A percentile compares a stretch with the other conserved stretches of the same genome.
These are phyloP conservation scores for Gasterosteus nipponicus DNA, from an alignment of 2,113 vertebrate genomes.

Conservation along the genomic window DNA sequence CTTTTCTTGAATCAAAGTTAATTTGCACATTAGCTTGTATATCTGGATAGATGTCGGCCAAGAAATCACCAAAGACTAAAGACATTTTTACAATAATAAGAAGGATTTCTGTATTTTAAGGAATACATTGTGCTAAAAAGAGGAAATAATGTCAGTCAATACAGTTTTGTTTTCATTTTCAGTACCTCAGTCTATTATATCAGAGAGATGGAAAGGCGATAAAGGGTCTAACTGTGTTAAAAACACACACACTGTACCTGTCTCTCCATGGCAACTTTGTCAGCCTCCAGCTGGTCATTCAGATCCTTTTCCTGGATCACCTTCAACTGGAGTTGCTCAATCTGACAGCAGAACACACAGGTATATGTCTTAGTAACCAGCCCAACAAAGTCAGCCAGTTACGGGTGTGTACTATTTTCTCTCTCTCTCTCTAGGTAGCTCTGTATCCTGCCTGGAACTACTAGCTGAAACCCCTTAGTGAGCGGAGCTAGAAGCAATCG, in stretches of 20 bases:
- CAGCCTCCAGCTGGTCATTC: conserved; percentile 78
- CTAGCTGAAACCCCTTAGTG: no score
- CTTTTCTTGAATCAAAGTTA: neutral
- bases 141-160: neutral
- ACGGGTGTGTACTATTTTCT: no score
- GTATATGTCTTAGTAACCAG: neutral
- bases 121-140: neutral
- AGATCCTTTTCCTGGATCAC: conserved; percentile 80
- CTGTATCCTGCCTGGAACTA: no score
- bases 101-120: neutral
- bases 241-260: conserved; percentile 70
- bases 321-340: conserved; percentile 82
- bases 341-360: conserved; percentile 53
- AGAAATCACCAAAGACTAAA: neutral
- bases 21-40: neutral
- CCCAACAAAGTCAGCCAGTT: neutral
- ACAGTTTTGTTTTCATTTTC: neutral
- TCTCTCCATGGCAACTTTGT: conserved; percentile 76
- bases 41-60: neutral
- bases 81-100: neutral
- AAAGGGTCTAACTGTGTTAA: neutral
- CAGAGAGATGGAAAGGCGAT: neutral
- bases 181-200: neutral
- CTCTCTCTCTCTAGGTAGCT: no score
- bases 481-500: no score